phyloP scores from a whole-genome alignment of 2,888 invertebrate species.

The Drosophila mercatorum region DNA sequence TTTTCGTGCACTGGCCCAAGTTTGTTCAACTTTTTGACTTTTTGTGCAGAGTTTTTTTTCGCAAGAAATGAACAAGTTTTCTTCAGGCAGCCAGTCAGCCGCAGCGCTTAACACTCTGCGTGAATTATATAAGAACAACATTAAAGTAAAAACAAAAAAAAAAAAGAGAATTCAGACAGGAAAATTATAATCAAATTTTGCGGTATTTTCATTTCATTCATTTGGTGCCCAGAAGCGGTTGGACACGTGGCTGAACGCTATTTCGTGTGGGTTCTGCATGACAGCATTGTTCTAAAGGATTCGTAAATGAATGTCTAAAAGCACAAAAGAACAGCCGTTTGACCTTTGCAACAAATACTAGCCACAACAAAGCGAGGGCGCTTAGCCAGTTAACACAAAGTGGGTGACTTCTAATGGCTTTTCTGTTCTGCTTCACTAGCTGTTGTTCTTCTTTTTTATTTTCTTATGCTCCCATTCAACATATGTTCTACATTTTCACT shows the following conservation, averaged over 20 bases:
- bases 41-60: conserved; percentile 6
- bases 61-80: conserved; percentile 14
- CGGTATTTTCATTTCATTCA: conserved; percentile 61
- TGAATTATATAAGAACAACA: conserved; percentile 3
- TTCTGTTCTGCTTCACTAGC: background rate
- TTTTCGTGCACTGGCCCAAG: conserved; percentile 34
- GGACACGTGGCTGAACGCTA: conserved; percentile 9
- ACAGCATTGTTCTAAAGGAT: conserved; percentile 4
- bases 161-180: background rate
- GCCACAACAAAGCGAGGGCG: conserved; percentile 10
- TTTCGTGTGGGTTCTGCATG: conserved; percentile 20
- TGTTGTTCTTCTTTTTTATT: background rate
- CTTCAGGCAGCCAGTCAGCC: conserved; percentile 8
- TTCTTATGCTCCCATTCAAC: background rate
- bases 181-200: conserved; percentile 44
- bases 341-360: conserved; percentile 9
- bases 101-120: conserved; percentile 11
- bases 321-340: conserved; percentile 4
- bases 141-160: background rate
- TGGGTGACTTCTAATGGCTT: background rate
- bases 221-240: conserved; percentile 24
- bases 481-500: background rate
- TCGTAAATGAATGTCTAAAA: background rate
- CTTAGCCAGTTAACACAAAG: background rate
- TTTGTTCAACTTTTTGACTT: conserved; percentile 33